These are phyloP conservation scores for Drosophila melanica DNA, from an alignment of 1,140 invertebrate species.

Conservation along the genomic window DNA sequence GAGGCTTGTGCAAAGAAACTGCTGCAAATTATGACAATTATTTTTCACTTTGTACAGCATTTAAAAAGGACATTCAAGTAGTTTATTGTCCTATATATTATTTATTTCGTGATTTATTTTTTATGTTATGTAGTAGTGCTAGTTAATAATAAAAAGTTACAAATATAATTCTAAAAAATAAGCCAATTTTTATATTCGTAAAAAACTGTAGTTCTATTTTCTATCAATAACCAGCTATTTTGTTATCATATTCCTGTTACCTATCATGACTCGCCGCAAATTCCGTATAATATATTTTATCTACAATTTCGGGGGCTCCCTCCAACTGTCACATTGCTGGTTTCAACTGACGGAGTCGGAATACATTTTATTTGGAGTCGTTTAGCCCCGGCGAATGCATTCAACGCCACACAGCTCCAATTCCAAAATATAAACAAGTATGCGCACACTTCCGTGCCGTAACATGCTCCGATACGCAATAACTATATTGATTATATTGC, in stretches of 20 bases:
- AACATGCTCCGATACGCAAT: slow-evolving; percentile 1
- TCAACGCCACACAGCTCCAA: slow-evolving; percentile 15
- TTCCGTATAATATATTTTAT: background rate
- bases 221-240: background rate
- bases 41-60: background rate
- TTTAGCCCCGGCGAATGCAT: background rate
- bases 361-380: background rate
- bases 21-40: background rate
- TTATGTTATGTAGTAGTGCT: too few species aligned
- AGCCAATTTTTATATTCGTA: too few species aligned
- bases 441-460: background rate
- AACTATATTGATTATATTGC: slow-evolving; percentile 7
- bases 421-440: background rate
- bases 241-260: slow-evolving; percentile 2
- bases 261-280: background rate
- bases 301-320: background rate
- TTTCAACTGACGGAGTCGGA: background rate
- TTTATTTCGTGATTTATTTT: too few species aligned
- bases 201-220: background rate
- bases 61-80: too few species aligned
- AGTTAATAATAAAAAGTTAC: too few species aligned
- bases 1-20: background rate
- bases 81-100: too few species aligned
- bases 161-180: too few species aligned
- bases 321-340: background rate